Evolutionary conservation across 2,888 invertebrate genomes (phyloP), one percentile per base, ranked within the genome.

Genomic region (Drosophila austrosaltans): DNA sequence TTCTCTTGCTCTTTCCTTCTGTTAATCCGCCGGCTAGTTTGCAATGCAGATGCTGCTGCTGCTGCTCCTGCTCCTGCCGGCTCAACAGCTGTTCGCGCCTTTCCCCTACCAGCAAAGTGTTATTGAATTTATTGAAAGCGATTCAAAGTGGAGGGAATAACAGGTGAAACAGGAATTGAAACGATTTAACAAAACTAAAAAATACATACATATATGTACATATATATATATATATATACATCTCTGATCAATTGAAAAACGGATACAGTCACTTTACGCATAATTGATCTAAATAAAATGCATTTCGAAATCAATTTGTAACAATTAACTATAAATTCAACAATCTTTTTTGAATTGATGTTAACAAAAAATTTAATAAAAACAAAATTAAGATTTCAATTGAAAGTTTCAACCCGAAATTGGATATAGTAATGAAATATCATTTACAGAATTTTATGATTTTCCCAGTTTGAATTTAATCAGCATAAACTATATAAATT

Each of bases 21-120:
- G 57, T 57, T 57, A 57, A 59, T 59, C 59, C 59, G 59, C 12
- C 42, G 59, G 40, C 28, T 59, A 59, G 59, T 59, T 59, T 42
- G 53, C 48, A 48, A 48, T 48, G 48, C 48, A 48, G 48, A 48
- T 48, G 48, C 25, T 48, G 48, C 48, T 48, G 48, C 48, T 48
- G 20, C 20, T 44, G 42, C 48, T 40, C 12, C n/a, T 48, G 48
- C 48, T 10, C 12, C 39, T 42, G 42, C 16, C 6, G 16, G 16
- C 25, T 25, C 48, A 48, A 48, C 48, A 48, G 48, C 48, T 48
- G 48, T 48, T 48, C 48, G 48, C 48, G 48, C 48, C 48, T 25
- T 20, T 48, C 22, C 58, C 22, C 40, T 58, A 39, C 39, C 40
- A 10, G 28, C 25, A 42, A 60, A 60, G 42, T 44, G 42, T 42